phyloP scores from a whole-genome alignment of 2,113 vertebrate species.

The Rhynchomys soricoides region DNA sequence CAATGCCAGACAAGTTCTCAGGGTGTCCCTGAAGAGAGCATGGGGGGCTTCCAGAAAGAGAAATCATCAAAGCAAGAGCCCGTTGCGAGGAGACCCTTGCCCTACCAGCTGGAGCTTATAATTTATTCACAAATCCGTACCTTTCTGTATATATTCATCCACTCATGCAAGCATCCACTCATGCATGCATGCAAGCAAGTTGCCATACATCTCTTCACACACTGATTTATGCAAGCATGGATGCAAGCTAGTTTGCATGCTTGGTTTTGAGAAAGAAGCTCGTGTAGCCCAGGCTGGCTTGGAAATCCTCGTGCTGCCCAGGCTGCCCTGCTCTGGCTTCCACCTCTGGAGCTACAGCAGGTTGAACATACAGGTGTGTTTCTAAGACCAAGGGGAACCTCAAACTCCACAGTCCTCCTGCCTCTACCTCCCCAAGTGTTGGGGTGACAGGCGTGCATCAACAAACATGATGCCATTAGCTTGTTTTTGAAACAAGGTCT shows the following conservation, averaged over 20 bases:
- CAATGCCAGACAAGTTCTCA: not conserved
- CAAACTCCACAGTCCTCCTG: too few species aligned
- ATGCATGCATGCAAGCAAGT: not conserved
- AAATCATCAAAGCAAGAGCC: not conserved
- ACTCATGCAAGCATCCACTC: not conserved
- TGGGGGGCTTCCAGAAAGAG: not conserved
- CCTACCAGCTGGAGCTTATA: not conserved
- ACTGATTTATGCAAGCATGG: too few species aligned
- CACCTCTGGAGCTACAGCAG: not conserved
- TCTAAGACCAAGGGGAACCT: not conserved
- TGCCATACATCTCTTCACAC: too few species aligned
- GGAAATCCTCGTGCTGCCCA: not conserved
- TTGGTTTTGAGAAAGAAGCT: not conserved
- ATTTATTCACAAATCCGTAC: not conserved
- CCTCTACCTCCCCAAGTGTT: not conserved
- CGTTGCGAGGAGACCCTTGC: not conserved
- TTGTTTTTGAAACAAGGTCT: not conserved
- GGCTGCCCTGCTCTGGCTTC: not conserved
- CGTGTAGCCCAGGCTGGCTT: not conserved
- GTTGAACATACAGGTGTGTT: not conserved
- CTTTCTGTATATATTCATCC: not conserved
- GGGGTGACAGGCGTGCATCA: too few species aligned
- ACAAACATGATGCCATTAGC: too few species aligned
- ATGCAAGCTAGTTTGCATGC: not conserved
- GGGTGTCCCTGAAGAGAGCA: not conserved